Base-by-base conservation (phyloP, 2,113 vertebrate species). In the Furnarius figulus region DNA sequence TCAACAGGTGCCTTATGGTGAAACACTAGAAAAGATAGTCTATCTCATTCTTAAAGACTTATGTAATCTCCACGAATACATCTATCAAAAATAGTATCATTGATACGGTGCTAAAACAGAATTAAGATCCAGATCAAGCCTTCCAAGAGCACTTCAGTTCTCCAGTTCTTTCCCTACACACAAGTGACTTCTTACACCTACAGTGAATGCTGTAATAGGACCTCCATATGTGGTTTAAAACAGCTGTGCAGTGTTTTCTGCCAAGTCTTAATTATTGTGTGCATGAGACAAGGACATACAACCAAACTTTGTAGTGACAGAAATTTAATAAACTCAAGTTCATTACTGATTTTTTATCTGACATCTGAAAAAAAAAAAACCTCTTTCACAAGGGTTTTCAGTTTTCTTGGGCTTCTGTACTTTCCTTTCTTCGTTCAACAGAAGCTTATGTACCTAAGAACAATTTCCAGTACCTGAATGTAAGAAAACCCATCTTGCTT, bases 1-100 rank as follows among this genome's bases (percentile, higher is more conserved):
- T 58, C 17, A 73, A 23, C 7, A 53, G 22, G 3, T 1, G 0
- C 7, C 8, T 70, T 28, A 49, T 0, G 9, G 17, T 65, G 49
- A 90, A 96, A 75, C 27, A 31, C 33, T 72, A 30, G 23, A 79
- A 56, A 75, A 71, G 31, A 50, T 37, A 13, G 3, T 49, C 22
- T 62, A 27, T 53, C 14, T 4, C 46, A 72, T 33, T 75, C 16
- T 56, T 68, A 68, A 59, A 65, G 35, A 49, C 9, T 4, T 70
- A 27, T 5, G 0, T 33, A 55, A 68, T 67, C 62, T 58, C 39
- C 39, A 88, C 53, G 78, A 88, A 37, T 53, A 19, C 5, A 22
- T 65, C 28, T 53, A 1, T 61, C n/a, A 84, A 8, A 65, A 84
- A 53, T 6, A 71, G 3, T 15, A 17, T 49, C 6, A 20, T 8